Percentiles rank a stretch among this genome's conserved stretches.
Evolutionary conservation across 2,113 vertebrate genomes (phyloP).

Genomic region (Forbesichthys agassizii): DNA sequence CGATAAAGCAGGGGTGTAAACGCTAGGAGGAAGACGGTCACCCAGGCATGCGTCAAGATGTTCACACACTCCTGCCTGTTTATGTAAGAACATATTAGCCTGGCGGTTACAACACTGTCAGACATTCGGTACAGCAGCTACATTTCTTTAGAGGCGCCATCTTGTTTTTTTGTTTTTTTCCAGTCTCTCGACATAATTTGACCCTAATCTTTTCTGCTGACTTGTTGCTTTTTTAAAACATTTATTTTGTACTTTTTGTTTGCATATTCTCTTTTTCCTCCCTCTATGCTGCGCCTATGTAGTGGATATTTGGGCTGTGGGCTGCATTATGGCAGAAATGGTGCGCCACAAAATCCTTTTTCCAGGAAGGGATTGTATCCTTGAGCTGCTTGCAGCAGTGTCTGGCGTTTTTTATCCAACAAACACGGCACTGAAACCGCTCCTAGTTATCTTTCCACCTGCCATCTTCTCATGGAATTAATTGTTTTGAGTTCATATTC

Average conservation of each 20-base stretch:
- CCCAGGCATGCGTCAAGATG: conserved; percentile 42
- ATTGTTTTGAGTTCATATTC: conserved; percentile 15
- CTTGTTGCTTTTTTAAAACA: conserved; percentile 74
- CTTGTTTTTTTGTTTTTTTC: neutral
- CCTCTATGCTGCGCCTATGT: conserved; percentile 87
- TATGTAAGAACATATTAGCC: neutral
- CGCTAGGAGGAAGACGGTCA: conserved; percentile 21
- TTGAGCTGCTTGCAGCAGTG: conserved; percentile 74
- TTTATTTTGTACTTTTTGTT: conserved; percentile 16
- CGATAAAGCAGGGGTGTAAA: conserved; percentile 19
- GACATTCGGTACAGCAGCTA: neutral
- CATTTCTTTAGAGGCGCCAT: neutral
- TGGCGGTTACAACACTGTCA: neutral
- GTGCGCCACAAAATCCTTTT: conserved; percentile 89
- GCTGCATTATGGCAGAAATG: conserved; percentile 98
- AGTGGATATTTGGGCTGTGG: conserved; percentile 99
- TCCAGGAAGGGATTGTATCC: conserved; percentile 89
- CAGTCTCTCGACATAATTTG: neutral
- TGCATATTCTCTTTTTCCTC: conserved; percentile 78
- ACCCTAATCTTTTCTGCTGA: conserved; percentile 74
- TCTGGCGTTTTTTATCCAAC: conserved; percentile 38
- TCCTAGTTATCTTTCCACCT: conserved; percentile 4
- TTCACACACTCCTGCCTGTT: conserved; percentile 35
- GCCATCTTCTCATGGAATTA: conserved; percentile 5
- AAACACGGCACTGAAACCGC: conserved; percentile 6